These are phyloP conservation scores for Chrysolina oricalcia DNA, from an alignment of 2,888 invertebrate species.

Conservation along the genomic window DNA sequence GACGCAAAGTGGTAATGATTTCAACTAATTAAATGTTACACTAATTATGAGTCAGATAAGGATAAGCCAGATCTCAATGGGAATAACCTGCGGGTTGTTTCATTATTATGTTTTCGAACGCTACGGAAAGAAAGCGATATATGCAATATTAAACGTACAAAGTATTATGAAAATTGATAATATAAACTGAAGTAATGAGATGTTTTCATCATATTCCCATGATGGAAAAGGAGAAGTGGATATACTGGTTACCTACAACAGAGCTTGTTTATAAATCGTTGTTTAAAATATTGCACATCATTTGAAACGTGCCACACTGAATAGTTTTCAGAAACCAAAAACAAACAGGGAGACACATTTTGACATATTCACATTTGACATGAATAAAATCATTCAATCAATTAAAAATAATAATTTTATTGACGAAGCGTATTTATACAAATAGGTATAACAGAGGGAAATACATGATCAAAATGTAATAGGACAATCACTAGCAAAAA, in stretches of 20 bases:
- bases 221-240: not conserved
- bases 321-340: too few species aligned
- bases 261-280: not conserved
- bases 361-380: too few species aligned
- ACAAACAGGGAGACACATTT: too few species aligned
- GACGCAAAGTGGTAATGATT: slow-evolving; percentile 65
- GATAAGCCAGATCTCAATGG: slow-evolving; percentile 58
- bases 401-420: too few species aligned
- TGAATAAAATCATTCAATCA: too few species aligned
- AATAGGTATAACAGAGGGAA: too few species aligned
- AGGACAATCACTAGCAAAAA: too few species aligned
- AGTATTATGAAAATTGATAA: slow-evolving; percentile 1
- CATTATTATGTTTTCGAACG: slow-evolving; percentile 15
- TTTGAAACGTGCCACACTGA: too few species aligned
- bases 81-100: slow-evolving; percentile 40
- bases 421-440: too few species aligned
- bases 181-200: not conserved
- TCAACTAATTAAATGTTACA: slow-evolving; percentile 63
- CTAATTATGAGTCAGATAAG: slow-evolving; percentile 59
- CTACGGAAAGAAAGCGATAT: slow-evolving; percentile 1
- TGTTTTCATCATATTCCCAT: not conserved
- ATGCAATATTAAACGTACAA: not conserved
- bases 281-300: not conserved
- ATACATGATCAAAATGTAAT: too few species aligned
- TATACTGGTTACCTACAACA: not conserved